Conservation (phyloP, 2,888 invertebrate genomes). For the Pecten maximus region DNA sequence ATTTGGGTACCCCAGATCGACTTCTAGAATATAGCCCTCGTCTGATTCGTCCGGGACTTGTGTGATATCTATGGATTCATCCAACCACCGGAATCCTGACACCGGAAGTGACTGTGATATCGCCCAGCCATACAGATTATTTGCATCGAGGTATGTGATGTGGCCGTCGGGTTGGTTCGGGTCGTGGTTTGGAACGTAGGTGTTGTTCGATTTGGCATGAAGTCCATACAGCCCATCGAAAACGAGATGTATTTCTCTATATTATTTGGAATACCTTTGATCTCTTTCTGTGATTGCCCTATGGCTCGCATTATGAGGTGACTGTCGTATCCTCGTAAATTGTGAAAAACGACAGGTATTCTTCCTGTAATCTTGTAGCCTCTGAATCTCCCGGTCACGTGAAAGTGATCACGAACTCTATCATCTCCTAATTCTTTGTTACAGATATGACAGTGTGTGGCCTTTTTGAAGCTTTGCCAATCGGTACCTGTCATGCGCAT, state of each 20-base stretch:
- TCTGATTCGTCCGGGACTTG: background rate
- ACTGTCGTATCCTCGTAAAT: slow-evolving; percentile 44
- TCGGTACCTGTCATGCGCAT: slow-evolving; percentile 42
- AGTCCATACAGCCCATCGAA: slow-evolving; percentile 35
- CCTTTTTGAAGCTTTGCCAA: slow-evolving; percentile 31
- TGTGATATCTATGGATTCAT: slow-evolving; percentile 55
- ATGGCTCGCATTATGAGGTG: slow-evolving; percentile 43
- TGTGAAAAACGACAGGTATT: slow-evolving; percentile 43
- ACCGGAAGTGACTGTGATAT: slow-evolving; percentile 72
- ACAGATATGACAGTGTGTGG: slow-evolving; percentile 46
- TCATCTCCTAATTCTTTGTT: slow-evolving; percentile 36
- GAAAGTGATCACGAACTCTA: slow-evolving; percentile 47
- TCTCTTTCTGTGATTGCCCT: background rate
- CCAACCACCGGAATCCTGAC: slow-evolving; percentile 67
- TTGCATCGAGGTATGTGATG: slow-evolving; percentile 58
- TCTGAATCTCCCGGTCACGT: slow-evolving; percentile 47
- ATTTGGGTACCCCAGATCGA: slow-evolving; percentile 37
- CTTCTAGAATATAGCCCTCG: slow-evolving; percentile 38
- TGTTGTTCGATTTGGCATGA: slow-evolving; percentile 56
- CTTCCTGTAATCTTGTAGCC: slow-evolving; percentile 39
- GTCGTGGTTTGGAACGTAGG: slow-evolving; percentile 45
- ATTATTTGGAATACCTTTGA: slow-evolving; percentile 36
- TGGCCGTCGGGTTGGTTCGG: slow-evolving; percentile 33
- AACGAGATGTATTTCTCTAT: slow-evolving; percentile 39
- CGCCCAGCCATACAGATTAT: slow-evolving; percentile 66